Evolutionary conservation across 2,888 invertebrate species (phyloP), one percentile per base, ranked within the genome.

Genomic region (Octonoba sinensis): DNA sequence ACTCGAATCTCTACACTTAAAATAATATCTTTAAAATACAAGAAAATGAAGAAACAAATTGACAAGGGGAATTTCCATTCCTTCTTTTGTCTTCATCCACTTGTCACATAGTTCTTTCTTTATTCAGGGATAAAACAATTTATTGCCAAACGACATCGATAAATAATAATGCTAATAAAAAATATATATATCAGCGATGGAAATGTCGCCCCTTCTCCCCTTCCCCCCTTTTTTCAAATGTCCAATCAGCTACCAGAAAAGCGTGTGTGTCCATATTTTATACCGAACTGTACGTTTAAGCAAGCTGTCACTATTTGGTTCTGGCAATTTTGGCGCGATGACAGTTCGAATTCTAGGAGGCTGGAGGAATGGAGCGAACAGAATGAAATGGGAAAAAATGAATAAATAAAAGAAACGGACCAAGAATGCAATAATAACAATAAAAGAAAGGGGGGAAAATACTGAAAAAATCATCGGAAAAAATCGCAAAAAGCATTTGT

Each of bases 401-500:
- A 62, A 44, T 62, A 36, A 66, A 64, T 67, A 56, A 62, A 57
- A 74, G 69, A 56, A 81, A 81, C 60, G 56, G 22, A 22, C 15
- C 36, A 36, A 62, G 62, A 60, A 81, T 66, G 66, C 56, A 78
- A 65, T 65, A 72, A 78, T 71, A 75, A 75, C 18, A 66, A 66
- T 60, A 59, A 18, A 54, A 44, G 47, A 44, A 44, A 59, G 46
- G 51, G 24, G 6, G 13, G n/a, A 57, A 12, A 65, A 70, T 27
- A 6, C 36, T 44, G 62, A 65, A 20, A 54, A 71, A 66, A 49
- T 20, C 18, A 72, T 11, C 47, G 27, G 20, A 24, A 74, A 59
- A 75, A 59, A 67, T 59, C 18, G 44, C 20, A 54, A 72, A 75
- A 70, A 82, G 81, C 81, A 82, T 82, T 82, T 82, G 81, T 82